A percentile compares a stretch with the other conserved stretches of the same genome.
These are phyloP conservation scores for Cheiracanthium punctorium DNA, from an alignment of 2,888 invertebrate species.

Conservation along the genomic window DNA sequence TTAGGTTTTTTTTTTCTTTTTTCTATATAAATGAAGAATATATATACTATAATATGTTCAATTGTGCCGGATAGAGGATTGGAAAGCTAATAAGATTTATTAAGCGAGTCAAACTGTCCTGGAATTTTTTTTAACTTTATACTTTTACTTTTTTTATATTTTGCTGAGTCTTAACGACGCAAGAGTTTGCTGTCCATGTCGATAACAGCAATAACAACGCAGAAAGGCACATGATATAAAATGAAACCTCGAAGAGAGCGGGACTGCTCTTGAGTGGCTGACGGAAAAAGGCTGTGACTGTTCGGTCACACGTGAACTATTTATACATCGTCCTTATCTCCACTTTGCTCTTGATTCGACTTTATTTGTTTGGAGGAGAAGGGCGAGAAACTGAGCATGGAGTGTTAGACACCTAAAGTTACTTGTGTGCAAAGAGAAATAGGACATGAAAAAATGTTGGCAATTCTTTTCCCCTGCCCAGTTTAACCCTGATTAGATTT, in stretches of 20 bases:
- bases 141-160: neutral
- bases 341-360: neutral
- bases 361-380: slow-evolving; percentile 28
- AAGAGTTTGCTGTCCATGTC: slow-evolving; percentile 60
- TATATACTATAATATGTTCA: slow-evolving; percentile 26
- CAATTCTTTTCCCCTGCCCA: slow-evolving; percentile 53
- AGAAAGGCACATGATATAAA: slow-evolving; percentile 71
- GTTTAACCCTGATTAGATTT: slow-evolving; percentile 44
- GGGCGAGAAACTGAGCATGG: slow-evolving; percentile 65
- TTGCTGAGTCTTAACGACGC: slow-evolving; percentile 68
- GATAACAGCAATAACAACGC: slow-evolving; percentile 69
- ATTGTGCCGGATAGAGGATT: slow-evolving; percentile 54
- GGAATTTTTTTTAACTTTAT: slow-evolving; percentile 3
- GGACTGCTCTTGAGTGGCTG: slow-evolving; percentile 65
- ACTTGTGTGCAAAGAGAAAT: slow-evolving; percentile 68
- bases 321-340: slow-evolving; percentile 25
- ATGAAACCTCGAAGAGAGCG: slow-evolving; percentile 68
- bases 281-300: slow-evolving; percentile 64
- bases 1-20: slow-evolving; percentile 45
- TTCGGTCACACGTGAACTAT: slow-evolving; percentile 21
- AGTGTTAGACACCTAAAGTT: slow-evolving; percentile 69
- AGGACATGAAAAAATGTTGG: slow-evolving; percentile 68
- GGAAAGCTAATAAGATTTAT: slow-evolving; percentile 57
- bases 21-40: slow-evolving; percentile 58
- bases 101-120: slow-evolving; percentile 65